Evolutionary conservation across 2,888 invertebrate genomes (phyloP).

Genomic region (Hyppa rectilinea): DNA sequence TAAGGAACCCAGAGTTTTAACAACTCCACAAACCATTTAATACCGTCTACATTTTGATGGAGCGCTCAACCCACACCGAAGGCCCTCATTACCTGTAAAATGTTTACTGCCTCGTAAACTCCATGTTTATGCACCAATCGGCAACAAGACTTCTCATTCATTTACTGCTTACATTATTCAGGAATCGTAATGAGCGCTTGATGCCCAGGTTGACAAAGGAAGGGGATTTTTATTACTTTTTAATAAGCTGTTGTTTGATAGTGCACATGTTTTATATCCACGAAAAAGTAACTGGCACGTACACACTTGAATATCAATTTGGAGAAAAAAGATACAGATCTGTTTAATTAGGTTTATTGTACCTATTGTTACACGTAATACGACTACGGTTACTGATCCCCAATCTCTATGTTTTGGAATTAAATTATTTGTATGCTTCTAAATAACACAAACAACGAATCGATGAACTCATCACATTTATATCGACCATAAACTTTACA

Average conservation of each 20-base stretch:
- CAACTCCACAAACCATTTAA: slow-evolving; percentile 36
- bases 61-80: slow-evolving; percentile 52
- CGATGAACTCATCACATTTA: not conserved
- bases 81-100: slow-evolving; percentile 68
- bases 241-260: slow-evolving; percentile 3
- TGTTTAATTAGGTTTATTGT: not conserved
- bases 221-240: not conserved
- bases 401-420: not conserved
- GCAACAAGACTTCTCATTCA: slow-evolving; percentile 49
- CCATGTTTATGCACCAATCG: slow-evolving; percentile 41
- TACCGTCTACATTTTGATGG: slow-evolving; percentile 56
- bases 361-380: not conserved
- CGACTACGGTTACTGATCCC: not conserved
- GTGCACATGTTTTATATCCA: not conserved
- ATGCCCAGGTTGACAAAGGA: slow-evolving; percentile 13
- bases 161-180: slow-evolving; percentile 33
- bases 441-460: slow-evolving; percentile 3
- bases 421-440: not conserved
- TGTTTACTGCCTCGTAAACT: slow-evolving; percentile 67
- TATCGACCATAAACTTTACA: slow-evolving; percentile 1
- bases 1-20: slow-evolving; percentile 13
- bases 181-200: slow-evolving; percentile 39
- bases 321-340: not conserved
- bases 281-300: not conserved
- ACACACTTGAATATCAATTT: not conserved